phyloP scores from a whole-genome alignment of 2,113 vertebrate genomes.

The Naja naja region DNA sequence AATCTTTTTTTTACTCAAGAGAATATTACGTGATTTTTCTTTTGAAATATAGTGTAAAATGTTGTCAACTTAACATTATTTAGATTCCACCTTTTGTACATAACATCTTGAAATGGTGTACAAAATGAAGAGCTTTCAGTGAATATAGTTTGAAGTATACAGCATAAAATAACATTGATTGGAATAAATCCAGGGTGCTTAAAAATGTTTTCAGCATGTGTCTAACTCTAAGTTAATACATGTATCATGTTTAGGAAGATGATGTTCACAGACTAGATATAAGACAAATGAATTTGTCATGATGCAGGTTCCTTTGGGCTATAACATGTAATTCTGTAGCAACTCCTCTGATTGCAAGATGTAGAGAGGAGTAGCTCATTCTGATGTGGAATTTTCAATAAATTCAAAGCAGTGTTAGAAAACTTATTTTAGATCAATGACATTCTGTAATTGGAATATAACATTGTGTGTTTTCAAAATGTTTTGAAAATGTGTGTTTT shows the following conservation, averaged over 20 bases:
- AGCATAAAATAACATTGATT: neutral
- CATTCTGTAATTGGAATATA: neutral
- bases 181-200: neutral
- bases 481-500: neutral
- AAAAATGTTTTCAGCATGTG: neutral
- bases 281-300: neutral
- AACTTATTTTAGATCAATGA: neutral
- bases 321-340: neutral
- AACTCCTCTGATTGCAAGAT: neutral
- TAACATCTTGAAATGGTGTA: neutral
- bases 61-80: neutral
- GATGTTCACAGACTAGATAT: neutral
- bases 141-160: neutral
- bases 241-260: neutral
- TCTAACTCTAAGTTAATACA: neutral
- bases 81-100: neutral
- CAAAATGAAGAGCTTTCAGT: neutral
- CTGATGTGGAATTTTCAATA: neutral
- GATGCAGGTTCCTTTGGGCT: neutral
- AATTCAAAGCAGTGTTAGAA: neutral
- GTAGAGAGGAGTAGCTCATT: neutral
- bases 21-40: neutral
- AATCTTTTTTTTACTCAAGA: neutral
- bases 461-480: neutral
- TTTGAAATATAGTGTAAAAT: neutral